These are phyloP conservation scores for Malurus melanocephalus DNA, from an alignment of 2,113 vertebrate species.

Conservation along the genomic window DNA sequence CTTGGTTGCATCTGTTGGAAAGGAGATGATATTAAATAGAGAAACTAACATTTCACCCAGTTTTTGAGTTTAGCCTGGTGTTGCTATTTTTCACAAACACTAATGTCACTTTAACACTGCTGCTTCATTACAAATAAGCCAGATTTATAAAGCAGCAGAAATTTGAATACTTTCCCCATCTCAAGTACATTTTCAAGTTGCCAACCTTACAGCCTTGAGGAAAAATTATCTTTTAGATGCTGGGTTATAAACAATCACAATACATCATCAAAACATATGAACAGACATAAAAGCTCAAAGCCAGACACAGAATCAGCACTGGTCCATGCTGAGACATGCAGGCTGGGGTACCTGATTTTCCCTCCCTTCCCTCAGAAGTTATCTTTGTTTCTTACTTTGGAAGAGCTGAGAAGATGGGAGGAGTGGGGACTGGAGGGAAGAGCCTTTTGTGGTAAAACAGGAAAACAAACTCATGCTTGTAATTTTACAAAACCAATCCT, in stretches of 20 bases:
- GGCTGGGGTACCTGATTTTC: not conserved
- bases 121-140: not conserved
- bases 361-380: constrained; percentile 40
- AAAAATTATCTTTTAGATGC: constrained; percentile 37
- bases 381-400: constrained; percentile 30
- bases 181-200: not conserved
- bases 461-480: constrained; percentile 51
- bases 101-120: not conserved
- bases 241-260: constrained; percentile 32
- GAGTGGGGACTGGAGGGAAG: constrained; percentile 5
- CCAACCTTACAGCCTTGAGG: not conserved
- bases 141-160: constrained; percentile 1
- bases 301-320: constrained; percentile 38
- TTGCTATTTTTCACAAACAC: not conserved
- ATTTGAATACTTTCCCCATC: not conserved
- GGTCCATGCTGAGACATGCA: constrained; percentile 45
- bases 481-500: constrained; percentile 25
- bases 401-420: constrained; percentile 29
- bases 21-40: not conserved
- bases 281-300: constrained; percentile 51
- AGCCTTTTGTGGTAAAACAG: constrained; percentile 17
- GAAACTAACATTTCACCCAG: not conserved
- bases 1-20: not conserved
- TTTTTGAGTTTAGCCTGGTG: not conserved
- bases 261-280: constrained; percentile 29